Conservation (phyloP, 2,888 invertebrate genomes). For the Parnassius apollo region DNA sequence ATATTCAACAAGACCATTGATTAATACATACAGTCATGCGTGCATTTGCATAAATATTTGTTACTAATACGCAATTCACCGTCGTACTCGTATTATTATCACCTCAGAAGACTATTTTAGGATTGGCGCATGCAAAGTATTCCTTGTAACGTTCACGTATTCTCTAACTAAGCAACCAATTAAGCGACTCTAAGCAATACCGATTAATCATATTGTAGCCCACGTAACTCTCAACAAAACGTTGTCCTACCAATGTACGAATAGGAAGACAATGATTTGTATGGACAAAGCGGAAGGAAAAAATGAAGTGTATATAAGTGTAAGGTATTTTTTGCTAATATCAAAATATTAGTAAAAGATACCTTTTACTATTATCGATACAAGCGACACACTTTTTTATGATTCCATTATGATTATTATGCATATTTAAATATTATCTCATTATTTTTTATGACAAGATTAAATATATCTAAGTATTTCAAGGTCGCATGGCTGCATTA, state of each 20-base stretch:
- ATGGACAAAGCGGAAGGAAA: not conserved
- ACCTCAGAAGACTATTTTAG: slow-evolving; percentile 21
- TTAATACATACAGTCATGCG: slow-evolving; percentile 15
- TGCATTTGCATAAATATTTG: slow-evolving; percentile 4
- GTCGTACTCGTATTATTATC: slow-evolving; percentile 17
- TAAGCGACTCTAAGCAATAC: slow-evolving; percentile 61
- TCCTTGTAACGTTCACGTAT: slow-evolving; percentile 28
- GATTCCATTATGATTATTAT: too few species aligned
- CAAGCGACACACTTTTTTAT: too few species aligned
- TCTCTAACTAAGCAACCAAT: slow-evolving; percentile 62
- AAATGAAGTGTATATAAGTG: not conserved
- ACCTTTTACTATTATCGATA: too few species aligned
- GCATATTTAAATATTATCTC: too few species aligned
- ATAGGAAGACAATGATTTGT: slow-evolving; percentile 40
- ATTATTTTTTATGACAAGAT: too few species aligned
- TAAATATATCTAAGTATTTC: too few species aligned
- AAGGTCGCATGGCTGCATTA: too few species aligned
- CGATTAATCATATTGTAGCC: slow-evolving; percentile 69
- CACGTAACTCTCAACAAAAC: slow-evolving; percentile 66
- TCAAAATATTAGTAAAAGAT: too few species aligned
- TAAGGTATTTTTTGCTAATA: too few species aligned
- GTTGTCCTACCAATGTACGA: slow-evolving; percentile 46
- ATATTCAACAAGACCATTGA: not conserved
- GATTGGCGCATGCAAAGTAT: slow-evolving; percentile 31
- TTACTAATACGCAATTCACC: slow-evolving; percentile 22